Conservation (phyloP, 2,888 invertebrate genomes). For the Thyatira batis region DNA sequence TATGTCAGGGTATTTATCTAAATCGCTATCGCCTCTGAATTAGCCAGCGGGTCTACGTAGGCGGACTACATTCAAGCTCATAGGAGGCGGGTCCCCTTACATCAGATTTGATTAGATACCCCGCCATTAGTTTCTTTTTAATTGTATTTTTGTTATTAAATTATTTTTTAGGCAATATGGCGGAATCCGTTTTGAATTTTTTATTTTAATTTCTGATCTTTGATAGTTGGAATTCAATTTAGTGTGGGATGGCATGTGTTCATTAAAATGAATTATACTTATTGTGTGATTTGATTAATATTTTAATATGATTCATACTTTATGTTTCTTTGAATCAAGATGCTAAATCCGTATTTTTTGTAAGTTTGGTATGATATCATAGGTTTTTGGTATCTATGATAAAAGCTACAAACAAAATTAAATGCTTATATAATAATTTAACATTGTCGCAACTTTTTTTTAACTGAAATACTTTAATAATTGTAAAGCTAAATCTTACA, state of each 20-base stretch:
- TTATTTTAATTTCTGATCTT: slow-evolving; percentile 15
- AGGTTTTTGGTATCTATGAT: no score
- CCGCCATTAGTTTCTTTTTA: slow-evolving; percentile 64
- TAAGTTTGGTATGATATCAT: no score
- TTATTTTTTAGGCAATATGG: slow-evolving; percentile 33
- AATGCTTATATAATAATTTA: no score
- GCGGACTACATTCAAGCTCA: slow-evolving; percentile 49
- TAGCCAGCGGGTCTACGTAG: slow-evolving; percentile 36
- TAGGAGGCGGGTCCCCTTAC: slow-evolving; percentile 61
- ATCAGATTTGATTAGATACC: slow-evolving; percentile 73
- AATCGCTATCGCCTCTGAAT: slow-evolving; percentile 34
- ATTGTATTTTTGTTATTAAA: slow-evolving; percentile 60
- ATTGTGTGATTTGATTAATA: no score
- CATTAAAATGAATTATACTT: neutral
- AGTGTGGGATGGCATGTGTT: neutral
- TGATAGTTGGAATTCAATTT: neutral
- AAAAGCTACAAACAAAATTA: no score
- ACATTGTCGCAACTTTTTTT: no score
- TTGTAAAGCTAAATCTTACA: no score
- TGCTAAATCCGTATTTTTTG: no score
- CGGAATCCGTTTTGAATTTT: slow-evolving; percentile 12
- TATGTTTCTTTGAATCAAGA: no score
- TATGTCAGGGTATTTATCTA: neutral
- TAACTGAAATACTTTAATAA: no score
- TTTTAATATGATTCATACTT: no score